Conservation (phyloP, 1,140 invertebrate genomes). For the Drosophila tristis region DNA sequence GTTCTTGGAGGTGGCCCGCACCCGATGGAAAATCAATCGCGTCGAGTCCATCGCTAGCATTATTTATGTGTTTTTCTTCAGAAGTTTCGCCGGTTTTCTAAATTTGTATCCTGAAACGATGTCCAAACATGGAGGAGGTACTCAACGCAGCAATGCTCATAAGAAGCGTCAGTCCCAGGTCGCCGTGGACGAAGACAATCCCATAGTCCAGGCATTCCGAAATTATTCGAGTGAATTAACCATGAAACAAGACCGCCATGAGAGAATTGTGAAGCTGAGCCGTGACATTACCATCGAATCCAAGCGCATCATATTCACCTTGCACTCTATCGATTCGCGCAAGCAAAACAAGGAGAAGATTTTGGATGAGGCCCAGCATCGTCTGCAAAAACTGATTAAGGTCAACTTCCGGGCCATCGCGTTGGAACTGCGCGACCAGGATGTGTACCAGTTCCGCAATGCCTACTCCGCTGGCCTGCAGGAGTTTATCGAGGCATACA, state of each 20-base stretch:
- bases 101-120: conserved; percentile 11
- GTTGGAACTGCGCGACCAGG: conserved; percentile 88
- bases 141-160: conserved; percentile 39
- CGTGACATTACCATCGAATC: conserved; percentile 96
- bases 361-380: conserved; percentile 88
- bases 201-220: conserved; percentile 88
- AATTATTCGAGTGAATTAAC: conserved; percentile 90
- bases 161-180: conserved; percentile 42
- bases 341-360: conserved; percentile 86
- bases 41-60: no score
- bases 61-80: background rate
- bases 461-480: conserved; percentile 92
- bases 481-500: conserved; percentile 94
- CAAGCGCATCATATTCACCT: conserved; percentile 94
- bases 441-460: conserved; percentile 90
- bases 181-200: conserved; percentile 85
- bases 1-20: no score
- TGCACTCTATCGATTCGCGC: conserved; percentile 89
- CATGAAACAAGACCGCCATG: conserved; percentile 92
- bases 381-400: conserved; percentile 87
- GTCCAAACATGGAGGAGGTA: conserved; percentile 47
- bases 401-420: conserved; percentile 89
- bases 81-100: no score
- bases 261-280: conserved; percentile 91
- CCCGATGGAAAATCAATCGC: no score